Evolutionary conservation across 1,140 invertebrate species (phyloP), one percentile per base, ranked within the genome.

Genomic region (Mactra quadrangularis): DNA sequence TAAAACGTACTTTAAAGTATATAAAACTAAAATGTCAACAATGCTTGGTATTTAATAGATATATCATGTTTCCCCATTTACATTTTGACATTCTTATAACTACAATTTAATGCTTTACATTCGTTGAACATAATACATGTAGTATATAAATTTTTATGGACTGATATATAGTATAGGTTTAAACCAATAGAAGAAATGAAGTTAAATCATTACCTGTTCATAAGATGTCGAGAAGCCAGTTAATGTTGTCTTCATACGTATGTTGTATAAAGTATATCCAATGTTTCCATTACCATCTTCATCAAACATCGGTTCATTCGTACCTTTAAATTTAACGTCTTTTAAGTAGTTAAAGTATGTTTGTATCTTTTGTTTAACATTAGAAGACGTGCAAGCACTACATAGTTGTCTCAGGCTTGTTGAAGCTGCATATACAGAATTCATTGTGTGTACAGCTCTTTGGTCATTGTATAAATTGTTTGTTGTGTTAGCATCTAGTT

Each of bases 241-340:
- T n/a, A n/a, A n/a, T 15, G 38, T 7, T 41, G 13, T 53, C 17
- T 38, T 55, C 33, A 53, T 27, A 25, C 88, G 87, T 3, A 90
- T 86, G 57, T 90, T 90, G 50, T 87, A 72, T 2, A 90, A 74
- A 0, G 77, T 84, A 55, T 86, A 89, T 1, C 87, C 87, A 22
- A 85, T 79, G 35, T 85, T 85, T 13, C 89, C 89, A 72, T 90
- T 90, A 0, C 86, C 85, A n/a, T 86, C 81, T 25, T 81, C 78
- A 38, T 87, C 85, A 72, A 89, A 90, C 9, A 85, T 77, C 22
- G 41, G 62, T 31, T 71, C 68, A 3, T 52, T 79, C 13, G 77
- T 74, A 11, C 52, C 53, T 19, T 77, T 33, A 0, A 41, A 31
- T 13, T 35, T 19, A 13, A 33, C 17, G 1, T 62, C 74, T 1